A percentile compares a stretch with the other conserved stretches of the same genome.
These are phyloP conservation scores for Percina caprodes DNA, from an alignment of 2,113 vertebrate species.

Conservation along the genomic window DNA sequence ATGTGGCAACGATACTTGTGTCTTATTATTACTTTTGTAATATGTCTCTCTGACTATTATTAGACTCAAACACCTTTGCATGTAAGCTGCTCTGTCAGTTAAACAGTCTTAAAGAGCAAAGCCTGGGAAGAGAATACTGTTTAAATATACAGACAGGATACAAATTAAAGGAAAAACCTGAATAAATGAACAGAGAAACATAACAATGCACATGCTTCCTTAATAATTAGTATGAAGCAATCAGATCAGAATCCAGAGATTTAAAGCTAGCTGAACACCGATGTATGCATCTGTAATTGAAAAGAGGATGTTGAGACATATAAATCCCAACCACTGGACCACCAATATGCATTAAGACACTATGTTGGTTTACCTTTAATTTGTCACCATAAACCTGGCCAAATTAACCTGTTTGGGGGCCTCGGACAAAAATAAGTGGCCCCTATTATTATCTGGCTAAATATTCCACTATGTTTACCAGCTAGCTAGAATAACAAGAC, in stretches of 20 bases:
- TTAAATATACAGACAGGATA: neutral
- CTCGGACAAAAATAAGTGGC: neutral
- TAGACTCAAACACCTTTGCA: neutral
- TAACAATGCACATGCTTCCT: neutral
- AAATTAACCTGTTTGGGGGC: neutral
- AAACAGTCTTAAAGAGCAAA: slow-evolving; percentile 37
- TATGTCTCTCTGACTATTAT: neutral
- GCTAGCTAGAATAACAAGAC: neutral
- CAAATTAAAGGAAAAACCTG: neutral
- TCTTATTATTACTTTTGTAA: too few species aligned
- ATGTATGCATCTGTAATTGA: neutral
- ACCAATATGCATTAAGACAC: neutral
- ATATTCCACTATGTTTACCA: neutral
- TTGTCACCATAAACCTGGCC: neutral
- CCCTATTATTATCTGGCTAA: neutral
- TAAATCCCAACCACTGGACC: neutral
- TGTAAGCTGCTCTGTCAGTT: neutral
- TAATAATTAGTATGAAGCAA: neutral
- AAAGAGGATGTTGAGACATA: neutral
- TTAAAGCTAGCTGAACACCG: neutral
- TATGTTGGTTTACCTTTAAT: neutral
- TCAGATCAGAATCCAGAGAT: neutral
- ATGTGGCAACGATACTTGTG: neutral
- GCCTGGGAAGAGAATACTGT: neutral
- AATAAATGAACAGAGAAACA: neutral